These are phyloP conservation scores for Megastigmus dorsalis DNA, from an alignment of 2,888 invertebrate species.

Conservation along the genomic window DNA sequence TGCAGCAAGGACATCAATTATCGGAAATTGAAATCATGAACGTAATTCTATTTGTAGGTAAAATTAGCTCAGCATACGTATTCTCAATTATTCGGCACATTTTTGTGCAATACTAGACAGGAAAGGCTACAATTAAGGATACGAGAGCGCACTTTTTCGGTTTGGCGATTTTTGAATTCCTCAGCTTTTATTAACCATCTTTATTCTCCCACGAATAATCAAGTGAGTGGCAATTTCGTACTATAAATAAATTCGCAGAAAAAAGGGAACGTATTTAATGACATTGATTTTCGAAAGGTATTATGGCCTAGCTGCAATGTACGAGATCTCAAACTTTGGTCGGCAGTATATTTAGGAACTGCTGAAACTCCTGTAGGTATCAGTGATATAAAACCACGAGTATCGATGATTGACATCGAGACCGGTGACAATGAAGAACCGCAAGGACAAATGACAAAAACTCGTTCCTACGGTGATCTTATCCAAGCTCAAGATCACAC, in stretches of 20 bases:
- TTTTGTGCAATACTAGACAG: constrained; percentile 90
- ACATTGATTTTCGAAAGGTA: constrained; percentile 77
- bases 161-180: constrained; percentile 90
- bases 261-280: background rate
- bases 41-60: constrained; percentile 78
- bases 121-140: constrained; percentile 82
- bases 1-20: background rate
- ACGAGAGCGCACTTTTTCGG: constrained; percentile 84
- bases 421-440: constrained; percentile 69
- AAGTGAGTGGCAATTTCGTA: constrained; percentile 76
- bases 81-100: constrained; percentile 97
- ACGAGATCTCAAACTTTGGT: constrained; percentile 89
- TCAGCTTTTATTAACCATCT: constrained; percentile 90
- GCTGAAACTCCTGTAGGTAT: constrained; percentile 70
- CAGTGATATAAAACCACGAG: constrained; percentile 73
- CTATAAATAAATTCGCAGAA: background rate
- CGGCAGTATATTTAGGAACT: constrained; percentile 86
- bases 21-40: constrained; percentile 15
- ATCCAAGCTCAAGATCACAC: constrained; percentile 80
- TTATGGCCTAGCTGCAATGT: constrained; percentile 91
- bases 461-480: constrained; percentile 90
- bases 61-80: constrained; percentile 96
- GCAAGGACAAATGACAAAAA: constrained; percentile 83
- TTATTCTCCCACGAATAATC: constrained; percentile 78
- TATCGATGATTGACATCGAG: constrained; percentile 70